Base-by-base conservation (phyloP, 2,113 vertebrate genomes). In the Tyto alba region DNA sequence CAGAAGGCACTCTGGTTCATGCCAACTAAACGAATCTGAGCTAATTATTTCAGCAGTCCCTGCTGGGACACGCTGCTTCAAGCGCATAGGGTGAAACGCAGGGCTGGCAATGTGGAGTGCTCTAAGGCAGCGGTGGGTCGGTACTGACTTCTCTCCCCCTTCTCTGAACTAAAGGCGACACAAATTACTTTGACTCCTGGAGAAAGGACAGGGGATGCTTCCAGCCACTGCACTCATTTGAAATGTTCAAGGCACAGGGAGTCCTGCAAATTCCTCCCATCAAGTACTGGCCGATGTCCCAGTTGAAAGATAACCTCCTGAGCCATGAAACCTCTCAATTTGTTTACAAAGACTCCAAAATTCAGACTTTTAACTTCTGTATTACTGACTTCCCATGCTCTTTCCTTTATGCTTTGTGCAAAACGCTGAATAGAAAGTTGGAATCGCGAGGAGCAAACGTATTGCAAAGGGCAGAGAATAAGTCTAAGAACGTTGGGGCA, bases 51-150 rank as follows among this genome's bases (percentile, higher is more conserved):
- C 77, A 77, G 60, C 71, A 27, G 43, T 9, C 52, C 25, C 64
- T 36, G 71, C 64, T 41, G 82, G 79, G 77, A 57, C 73, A 16
- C 1, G 0, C 66, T 38, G 41, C 19, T 76, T 32, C 43, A 63
- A 64, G 63, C 1, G 1, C 43, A 18, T 0, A 1, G 52, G 57
- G 30, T 13, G 38, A 74, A 36, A 62, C 0, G 4, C 1, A 3
- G 40, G 48, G 36, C 74, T 62, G 41, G 63, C 38, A n/a, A 56
- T 1, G 12, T 2, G 4, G 23, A 48, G 26, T 29, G 55, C 55
- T 32, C 36, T 23, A 15, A 32, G n/a, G 62, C 80, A 74, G 40
- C 2, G 0, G 26, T 11, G 34, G 38, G 38, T 47, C 23, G 34
- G 14, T 11, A 48, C 26, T 17, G 47, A n/a, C 59, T 43, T n/a